Percentiles rank a stretch among this genome's conserved stretches.
These are phyloP conservation scores for Hyposoter dolosus DNA, from an alignment of 2,888 invertebrate species.

Conservation along the genomic window DNA sequence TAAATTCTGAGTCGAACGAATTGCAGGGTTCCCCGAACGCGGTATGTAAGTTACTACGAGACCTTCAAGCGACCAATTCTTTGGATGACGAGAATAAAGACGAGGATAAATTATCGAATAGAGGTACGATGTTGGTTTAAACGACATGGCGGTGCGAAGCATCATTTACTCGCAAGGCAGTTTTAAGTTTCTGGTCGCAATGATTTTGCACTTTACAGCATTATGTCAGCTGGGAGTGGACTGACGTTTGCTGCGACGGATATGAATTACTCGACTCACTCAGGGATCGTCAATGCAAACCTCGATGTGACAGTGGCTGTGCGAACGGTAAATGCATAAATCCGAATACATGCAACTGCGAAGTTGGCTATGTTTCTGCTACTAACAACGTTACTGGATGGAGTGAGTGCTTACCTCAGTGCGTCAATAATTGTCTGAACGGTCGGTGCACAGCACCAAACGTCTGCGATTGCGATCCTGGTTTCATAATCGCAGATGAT, in stretches of 20 bases:
- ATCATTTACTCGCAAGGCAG: not conserved
- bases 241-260: not conserved
- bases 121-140: not conserved
- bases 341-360: not conserved
- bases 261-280: not conserved
- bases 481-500: not conserved
- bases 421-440: not conserved
- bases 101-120: not conserved
- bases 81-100: not conserved
- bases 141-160: too few species aligned
- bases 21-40: not conserved
- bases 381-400: not conserved
- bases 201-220: not conserved
- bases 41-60: conserved; percentile 1
- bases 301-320: not conserved
- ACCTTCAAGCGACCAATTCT: not conserved
- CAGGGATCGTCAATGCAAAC: not conserved
- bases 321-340: not conserved
- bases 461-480: conserved; percentile 15
- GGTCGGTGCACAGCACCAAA: conserved; percentile 20
- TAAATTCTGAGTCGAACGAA: not conserved
- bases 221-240: not conserved
- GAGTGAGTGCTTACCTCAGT: conserved; percentile 1
- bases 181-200: not conserved
- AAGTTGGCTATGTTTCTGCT: not conserved